Conservation (phyloP, 2,797 vertebrate species). For the Acropternis orthonyx region DNA sequence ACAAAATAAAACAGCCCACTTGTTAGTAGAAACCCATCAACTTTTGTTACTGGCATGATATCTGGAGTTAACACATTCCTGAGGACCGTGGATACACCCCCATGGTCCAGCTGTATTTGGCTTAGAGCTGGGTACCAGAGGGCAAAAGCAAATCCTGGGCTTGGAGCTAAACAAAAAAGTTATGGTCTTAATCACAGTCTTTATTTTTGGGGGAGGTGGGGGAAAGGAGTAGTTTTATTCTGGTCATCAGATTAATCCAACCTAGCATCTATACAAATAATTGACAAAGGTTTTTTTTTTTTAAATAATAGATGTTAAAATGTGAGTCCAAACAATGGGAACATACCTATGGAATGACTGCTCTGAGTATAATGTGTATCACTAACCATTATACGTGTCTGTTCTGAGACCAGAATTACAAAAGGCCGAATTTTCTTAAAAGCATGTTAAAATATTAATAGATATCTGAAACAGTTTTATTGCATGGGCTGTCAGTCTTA, state of each 20-base stretch:
- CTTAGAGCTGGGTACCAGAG: neutral
- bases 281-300: neutral
- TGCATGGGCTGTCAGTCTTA: slow-evolving; percentile 66
- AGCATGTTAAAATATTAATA: slow-evolving; percentile 88
- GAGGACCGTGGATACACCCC: neutral
- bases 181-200: neutral
- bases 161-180: neutral
- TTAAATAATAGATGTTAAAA: slow-evolving; percentile 74
- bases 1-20: neutral
- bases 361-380: slow-evolving; percentile 67
- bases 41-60: neutral
- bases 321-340: slow-evolving; percentile 61
- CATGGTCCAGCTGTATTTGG: neutral
- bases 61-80: neutral
- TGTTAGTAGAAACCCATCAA: neutral
- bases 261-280: slow-evolving; percentile 51
- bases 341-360: slow-evolving; percentile 30
- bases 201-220: neutral
- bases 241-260: slow-evolving; percentile 24
- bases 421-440: slow-evolving; percentile 83
- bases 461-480: slow-evolving; percentile 77
- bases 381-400: slow-evolving; percentile 75
- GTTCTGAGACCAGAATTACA: slow-evolving; percentile 73
- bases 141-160: neutral
- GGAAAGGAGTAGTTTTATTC: neutral